Evolutionary conservation across 2,888 invertebrate genomes (phyloP), one percentile per base, ranked within the genome.

Genomic region (Nomada lathburiana): DNA sequence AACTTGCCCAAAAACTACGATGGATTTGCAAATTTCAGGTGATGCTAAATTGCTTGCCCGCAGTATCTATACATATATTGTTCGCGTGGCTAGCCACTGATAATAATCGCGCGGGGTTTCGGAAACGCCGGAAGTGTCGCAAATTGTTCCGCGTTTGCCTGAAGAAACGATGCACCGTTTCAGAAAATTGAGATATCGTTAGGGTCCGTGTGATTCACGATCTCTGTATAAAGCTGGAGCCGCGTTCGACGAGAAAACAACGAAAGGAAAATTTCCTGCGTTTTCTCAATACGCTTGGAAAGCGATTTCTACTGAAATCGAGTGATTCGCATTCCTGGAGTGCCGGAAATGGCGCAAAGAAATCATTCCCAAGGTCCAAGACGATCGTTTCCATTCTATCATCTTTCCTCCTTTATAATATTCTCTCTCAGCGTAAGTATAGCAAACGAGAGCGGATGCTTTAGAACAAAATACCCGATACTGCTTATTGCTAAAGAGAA

Each of bases 51-150:
- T 36, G 36, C 36, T 36, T 0, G 36, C 36, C 36, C 36, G 7
- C 36, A 36, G 36, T 36, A 36, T 36, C 7, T 36, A 36, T 52
- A 23, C 20, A 20, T 42, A 18, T 42, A 70, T 79, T 47, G 50
- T 70, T 72, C 36, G 78, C 69, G 70, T 52, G 83, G 75, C 60
- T 52, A 60, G 29, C 23, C 53, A 57, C 72, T 76, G 86, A 88
- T 88, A 88, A 60, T 63, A 60, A 88, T 87, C 87, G 64, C 72
- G 60, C n/a, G 55, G 50, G 47, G 79, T 83, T 80, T 79, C 75
- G 42, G 79, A 87, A 87, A 85, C 76, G 72, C 80, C 63, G 88
- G 87, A 88, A 83, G 65, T 86, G 86, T 88, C 73, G 87, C 64
- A 88, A 87, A 80, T 42, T 62, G 55, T 70, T 72, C 75, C 26